Evolutionary conservation across 2,797 vertebrate species (phyloP), one percentile per base, ranked within the genome.

Genomic region (Sebastes dallii): DNA sequence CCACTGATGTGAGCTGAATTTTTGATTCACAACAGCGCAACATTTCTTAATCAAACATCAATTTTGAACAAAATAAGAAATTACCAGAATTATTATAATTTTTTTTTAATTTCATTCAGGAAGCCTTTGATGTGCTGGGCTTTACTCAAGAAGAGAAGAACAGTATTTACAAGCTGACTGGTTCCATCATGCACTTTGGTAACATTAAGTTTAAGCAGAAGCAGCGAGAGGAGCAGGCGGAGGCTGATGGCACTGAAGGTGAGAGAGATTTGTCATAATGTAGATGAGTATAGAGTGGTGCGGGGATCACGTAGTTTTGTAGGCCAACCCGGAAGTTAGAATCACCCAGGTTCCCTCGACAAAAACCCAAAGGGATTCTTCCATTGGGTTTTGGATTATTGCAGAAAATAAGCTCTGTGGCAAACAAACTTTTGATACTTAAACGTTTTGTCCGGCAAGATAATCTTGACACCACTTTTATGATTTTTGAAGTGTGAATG

Each of bases 161-260:
- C 11, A 94, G 95, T 5, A 95, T 97, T 46, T 98, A 97, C 80
- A 98, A 98, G 88, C 82, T 97, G 66, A 97, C 93, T 0, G 97
- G 97, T 0, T 95, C 97, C 80, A 95, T 97, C 77, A 97, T 97
- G 97, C 97, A 98, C 75, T 93, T 95, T 0, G 97, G 97, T 1
- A 98, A 97, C 92, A 97, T 98, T 97, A 98, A 95, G 82, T 97
- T 97, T 79, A 98, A 98, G 66, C 94, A 94, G 84, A 98, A 97
- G 64, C 96, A 96, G 55, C 84, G 97, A 10, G 97, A 98, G 76
- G 97, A 98, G 82, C 97, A 97, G 86, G 97, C 96, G 0, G 97
- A 98, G 75, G 96, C 97, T 0, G 97, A 97, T 0, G 96, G 97
- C 78, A 97, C 97, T 0, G 97, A 97, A 93, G 96, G 97, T 85